Evolutionary conservation across 2,113 vertebrate genomes (phyloP).

Genomic region (Sylvietta virens): DNA sequence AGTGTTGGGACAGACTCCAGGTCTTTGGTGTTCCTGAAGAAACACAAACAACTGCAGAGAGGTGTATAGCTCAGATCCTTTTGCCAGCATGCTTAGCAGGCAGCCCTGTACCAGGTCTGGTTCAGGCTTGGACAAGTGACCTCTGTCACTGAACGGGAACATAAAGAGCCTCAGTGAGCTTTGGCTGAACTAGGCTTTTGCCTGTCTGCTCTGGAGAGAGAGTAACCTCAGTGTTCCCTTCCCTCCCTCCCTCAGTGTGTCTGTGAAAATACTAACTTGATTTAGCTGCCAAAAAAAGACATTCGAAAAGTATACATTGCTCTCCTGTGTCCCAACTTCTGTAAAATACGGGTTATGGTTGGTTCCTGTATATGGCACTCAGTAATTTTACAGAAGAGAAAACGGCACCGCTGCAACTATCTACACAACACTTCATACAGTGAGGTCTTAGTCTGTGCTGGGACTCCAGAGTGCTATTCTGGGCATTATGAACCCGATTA

Average conservation of each 20-base stretch:
- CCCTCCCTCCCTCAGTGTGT: background rate
- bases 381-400: conserved; percentile 30
- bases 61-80: conserved; percentile 12
- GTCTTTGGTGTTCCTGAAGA: conserved; percentile 7
- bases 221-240: conserved; percentile 44
- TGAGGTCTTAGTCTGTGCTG: conserved; percentile 30
- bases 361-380: background rate
- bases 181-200: conserved; percentile 47
- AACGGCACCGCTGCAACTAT: background rate
- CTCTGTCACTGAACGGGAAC: conserved; percentile 10
- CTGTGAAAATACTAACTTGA: conserved; percentile 30
- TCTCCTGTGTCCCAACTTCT: conserved; percentile 23
- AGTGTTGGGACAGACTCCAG: background rate
- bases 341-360: background rate
- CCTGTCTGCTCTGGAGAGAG: conserved; percentile 25
- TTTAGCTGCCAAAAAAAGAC: conserved; percentile 45
- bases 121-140: conserved; percentile 51
- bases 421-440: conserved; percentile 23
- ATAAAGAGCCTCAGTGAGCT: conserved; percentile 65
- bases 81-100: background rate
- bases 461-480: conserved; percentile 51
- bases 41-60: background rate
- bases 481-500: conserved; percentile 33
- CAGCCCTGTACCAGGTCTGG: conserved; percentile 2
- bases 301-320: conserved; percentile 46